phyloP scores from a whole-genome alignment of 2,113 vertebrate genomes.

The Turdus rufiventris region DNA sequence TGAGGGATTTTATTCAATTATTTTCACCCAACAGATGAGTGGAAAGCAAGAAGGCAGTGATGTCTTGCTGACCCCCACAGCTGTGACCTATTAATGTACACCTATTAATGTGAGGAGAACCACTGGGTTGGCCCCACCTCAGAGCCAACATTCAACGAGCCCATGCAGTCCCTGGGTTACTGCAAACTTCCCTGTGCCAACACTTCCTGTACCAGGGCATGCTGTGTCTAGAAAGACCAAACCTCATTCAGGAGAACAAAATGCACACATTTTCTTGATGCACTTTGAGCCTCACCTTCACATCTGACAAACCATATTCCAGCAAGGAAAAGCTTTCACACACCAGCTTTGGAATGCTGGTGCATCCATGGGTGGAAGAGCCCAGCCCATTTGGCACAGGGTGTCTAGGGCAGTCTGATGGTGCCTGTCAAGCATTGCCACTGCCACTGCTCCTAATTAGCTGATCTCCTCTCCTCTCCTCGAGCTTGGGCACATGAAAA shows the following conservation, averaged over 20 bases:
- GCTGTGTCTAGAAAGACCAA: fast-evolving
- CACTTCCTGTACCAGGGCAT: fast-evolving
- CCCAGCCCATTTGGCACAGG: background rate
- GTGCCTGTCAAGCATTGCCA: background rate
- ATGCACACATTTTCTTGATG: fast-evolving
- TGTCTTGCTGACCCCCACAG: background rate
- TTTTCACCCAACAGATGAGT: background rate
- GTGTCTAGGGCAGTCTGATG: background rate
- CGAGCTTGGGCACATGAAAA: background rate
- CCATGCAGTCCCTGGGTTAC: background rate
- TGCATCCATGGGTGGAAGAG: background rate
- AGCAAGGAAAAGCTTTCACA: background rate
- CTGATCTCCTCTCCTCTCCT: background rate
- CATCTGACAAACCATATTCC: background rate
- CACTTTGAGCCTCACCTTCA: background rate
- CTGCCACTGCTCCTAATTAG: constrained; percentile 39
- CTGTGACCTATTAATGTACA: background rate
- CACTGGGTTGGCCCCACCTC: background rate
- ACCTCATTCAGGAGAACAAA: background rate
- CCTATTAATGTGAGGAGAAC: background rate
- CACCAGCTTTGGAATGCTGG: fast-evolving
- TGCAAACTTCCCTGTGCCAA: background rate
- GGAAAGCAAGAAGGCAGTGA: background rate
- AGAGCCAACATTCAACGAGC: background rate
- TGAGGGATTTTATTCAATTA: background rate